Base-by-base conservation (phyloP, 1,140 invertebrate species). In the Whitmania pigra region DNA sequence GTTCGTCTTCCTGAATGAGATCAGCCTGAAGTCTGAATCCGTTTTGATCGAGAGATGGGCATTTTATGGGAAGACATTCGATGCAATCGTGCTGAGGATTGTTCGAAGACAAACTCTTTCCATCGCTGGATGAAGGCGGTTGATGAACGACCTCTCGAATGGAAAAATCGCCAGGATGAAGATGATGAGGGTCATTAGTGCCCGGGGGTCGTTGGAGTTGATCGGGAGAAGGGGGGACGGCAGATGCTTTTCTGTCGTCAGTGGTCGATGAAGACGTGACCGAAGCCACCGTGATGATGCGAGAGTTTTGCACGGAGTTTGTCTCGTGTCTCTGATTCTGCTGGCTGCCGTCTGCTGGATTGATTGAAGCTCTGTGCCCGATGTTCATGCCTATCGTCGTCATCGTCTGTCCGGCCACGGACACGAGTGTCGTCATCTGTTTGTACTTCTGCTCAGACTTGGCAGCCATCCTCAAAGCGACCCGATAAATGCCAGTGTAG, bases 401-500 rank as follows among this genome's bases (percentile, higher is more conserved):
- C 70, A 73, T 74, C 25, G 75, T 76, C 40, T 72, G 67, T 15
- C 72, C 74, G 20, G 74, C 73, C 53, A 74, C 76, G 11, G 71
- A 72, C 11, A 73, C 74, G 18, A 76, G 49, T 53, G 76, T 74
- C n/a, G 77, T 77, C 76, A 82, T 76, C 75, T 94, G 94, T 43
- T 80, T 80, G 13, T 81, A 79, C 54, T 81, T 81, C 18, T 76
- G 78, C 69, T 96, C 93, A 72, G 93, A 94, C 80, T 97, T 97
- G 79, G 94, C 91, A 78, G 97, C 94, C 89, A 99, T 94, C 76
- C 94, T 90, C 77, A 96, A 93, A 0, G 96, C 96, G 20, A 95
- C 97, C 79, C 93, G 0, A 82, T 99, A 99, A 77, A 99, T 99
- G 3, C 94, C 94, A 57, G 89, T 91, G 80, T 99, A 99, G 0